phyloP scores from a whole-genome alignment of 1,140 invertebrate species.

The Diorhabda carinulata region DNA sequence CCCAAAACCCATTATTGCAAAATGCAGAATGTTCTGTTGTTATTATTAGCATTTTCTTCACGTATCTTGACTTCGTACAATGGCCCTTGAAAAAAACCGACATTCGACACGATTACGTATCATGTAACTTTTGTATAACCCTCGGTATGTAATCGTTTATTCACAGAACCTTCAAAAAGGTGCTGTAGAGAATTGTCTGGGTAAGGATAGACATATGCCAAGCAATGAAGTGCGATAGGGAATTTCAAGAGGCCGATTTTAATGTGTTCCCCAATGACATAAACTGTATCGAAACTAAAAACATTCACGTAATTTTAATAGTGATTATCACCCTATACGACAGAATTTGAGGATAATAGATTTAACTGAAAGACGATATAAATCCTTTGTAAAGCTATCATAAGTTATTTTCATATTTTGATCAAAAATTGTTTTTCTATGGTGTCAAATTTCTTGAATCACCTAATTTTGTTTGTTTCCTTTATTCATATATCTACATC shows the following conservation, averaged over 20 bases:
- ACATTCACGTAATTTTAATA: no score
- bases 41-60: constrained; percentile 23
- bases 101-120: constrained; percentile 19
- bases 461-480: no score
- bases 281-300: no score
- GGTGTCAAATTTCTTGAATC: no score
- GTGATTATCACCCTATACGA: no score
- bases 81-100: constrained; percentile 20
- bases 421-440: no score
- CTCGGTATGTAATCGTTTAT: constrained; percentile 17
- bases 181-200: constrained; percentile 7
- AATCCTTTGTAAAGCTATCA: no score
- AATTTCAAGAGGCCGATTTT: background rate
- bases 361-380: no score
- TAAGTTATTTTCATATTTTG: no score
- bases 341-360: no score
- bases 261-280: no score
- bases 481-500: no score
- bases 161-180: constrained; percentile 10
- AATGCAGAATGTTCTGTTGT: constrained; percentile 21
- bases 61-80: constrained; percentile 19
- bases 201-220: constrained; percentile 12
- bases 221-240: background rate
- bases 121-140: constrained; percentile 17
- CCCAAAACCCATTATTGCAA: constrained; percentile 21